Evolutionary conservation across 2,113 vertebrate genomes (phyloP).

Genomic region (Phoxinus phoxinus): DNA sequence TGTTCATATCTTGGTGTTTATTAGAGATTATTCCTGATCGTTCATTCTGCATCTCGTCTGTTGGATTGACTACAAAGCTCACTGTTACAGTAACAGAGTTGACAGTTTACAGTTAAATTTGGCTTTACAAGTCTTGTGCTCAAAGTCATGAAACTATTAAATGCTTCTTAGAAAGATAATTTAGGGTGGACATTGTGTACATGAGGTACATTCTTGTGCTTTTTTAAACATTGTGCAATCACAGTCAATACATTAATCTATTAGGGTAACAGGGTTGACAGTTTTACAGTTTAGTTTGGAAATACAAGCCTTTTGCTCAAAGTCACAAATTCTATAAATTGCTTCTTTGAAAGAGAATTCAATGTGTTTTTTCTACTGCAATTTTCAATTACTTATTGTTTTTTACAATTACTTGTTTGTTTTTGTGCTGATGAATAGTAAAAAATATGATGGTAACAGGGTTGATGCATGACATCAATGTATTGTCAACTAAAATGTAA

Average conservation of each 20-base stretch:
- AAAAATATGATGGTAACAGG: background rate
- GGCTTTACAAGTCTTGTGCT: too few species aligned
- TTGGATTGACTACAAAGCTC: too few species aligned
- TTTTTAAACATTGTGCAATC: background rate
- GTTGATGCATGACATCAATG: background rate
- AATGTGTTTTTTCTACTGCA: background rate
- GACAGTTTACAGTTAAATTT: too few species aligned
- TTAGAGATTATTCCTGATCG: too few species aligned
- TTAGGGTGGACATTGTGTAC: background rate
- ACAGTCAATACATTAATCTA: background rate
- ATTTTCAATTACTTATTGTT: background rate
- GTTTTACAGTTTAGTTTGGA: background rate
- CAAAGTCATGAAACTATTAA: too few species aligned
- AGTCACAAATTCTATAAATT: background rate
- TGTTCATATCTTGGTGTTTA: too few species aligned
- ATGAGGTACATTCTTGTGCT: background rate
- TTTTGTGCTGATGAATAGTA: background rate
- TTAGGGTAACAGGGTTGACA: background rate
- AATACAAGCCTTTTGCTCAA: background rate
- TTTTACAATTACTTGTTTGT: background rate
- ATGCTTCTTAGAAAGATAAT: background rate
- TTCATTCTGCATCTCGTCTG: too few species aligned
- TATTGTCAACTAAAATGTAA: background rate
- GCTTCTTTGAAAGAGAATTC: background rate
- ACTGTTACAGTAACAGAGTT: too few species aligned